A percentile compares a stretch with the other conserved stretches of the same genome.
These are phyloP conservation scores for Leptura quadrifasciata DNA, from an alignment of 2,888 invertebrate genomes.

Conservation along the genomic window DNA sequence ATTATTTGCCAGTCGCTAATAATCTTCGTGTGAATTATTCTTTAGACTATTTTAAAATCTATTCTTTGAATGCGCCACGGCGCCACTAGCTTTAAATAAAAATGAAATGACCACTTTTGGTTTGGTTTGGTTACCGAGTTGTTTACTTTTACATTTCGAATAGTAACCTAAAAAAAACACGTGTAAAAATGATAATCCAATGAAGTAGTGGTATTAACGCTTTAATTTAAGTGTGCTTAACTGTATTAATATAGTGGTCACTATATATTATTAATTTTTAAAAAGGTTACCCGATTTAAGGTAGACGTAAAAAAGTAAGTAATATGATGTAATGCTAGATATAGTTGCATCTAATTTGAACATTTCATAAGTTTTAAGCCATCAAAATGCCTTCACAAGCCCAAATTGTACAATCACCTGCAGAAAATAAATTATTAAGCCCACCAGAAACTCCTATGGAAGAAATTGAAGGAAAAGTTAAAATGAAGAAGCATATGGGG, in stretches of 20 bases:
- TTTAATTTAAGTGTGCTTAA: not conserved
- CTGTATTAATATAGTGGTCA: not conserved
- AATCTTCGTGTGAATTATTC: not conserved
- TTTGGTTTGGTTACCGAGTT: constrained; percentile 24
- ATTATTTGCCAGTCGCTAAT: not conserved
- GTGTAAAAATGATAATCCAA: constrained; percentile 11
- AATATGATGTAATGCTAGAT: constrained; percentile 14
- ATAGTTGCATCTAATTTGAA: constrained; percentile 2
- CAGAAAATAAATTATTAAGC: constrained; percentile 55
- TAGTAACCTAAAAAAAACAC: constrained; percentile 52
- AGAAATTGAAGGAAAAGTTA: constrained; percentile 76
- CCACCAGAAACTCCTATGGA: constrained; percentile 40
- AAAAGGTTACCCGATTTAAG: not conserved
- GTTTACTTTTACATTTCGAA: not conserved
- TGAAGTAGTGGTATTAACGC: not conserved
- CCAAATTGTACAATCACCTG: constrained; percentile 55
- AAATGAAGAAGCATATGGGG: constrained; percentile 92
- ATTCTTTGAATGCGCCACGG: not conserved
- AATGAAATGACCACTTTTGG: constrained; percentile 35
- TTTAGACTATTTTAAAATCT: not conserved
- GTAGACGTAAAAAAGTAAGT: constrained; percentile 35
- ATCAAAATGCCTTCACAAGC: constrained; percentile 55
- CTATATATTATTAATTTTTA: not conserved
- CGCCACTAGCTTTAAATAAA: not conserved
- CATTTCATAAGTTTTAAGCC: constrained; percentile 15